Evolutionary conservation across 2,113 vertebrate genomes (phyloP).

Genomic region (Mesembrinibis cayennensis): DNA sequence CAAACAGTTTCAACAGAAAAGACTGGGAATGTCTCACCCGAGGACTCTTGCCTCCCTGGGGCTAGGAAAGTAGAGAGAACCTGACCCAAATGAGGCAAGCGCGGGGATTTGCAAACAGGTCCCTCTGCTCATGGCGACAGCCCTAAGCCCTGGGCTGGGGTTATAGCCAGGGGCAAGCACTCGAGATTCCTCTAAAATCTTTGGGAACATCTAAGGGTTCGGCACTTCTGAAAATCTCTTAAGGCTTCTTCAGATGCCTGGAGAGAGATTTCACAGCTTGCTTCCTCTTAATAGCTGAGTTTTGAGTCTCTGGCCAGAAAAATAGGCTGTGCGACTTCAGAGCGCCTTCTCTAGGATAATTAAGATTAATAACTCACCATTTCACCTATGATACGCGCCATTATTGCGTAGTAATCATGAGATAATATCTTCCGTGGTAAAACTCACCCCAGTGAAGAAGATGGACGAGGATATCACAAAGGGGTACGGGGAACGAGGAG

Average conservation of each 20-base stretch:
- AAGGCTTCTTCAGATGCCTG: slow-evolving; percentile 43
- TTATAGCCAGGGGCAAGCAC: slow-evolving; percentile 44
- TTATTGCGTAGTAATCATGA: rapidly evolving
- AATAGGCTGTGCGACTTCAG: background rate
- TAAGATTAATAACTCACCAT: background rate
- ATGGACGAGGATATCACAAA: background rate
- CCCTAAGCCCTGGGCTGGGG: slow-evolving; percentile 34
- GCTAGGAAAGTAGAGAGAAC: slow-evolving; percentile 58
- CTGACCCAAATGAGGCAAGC: slow-evolving; percentile 41
- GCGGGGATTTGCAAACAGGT: slow-evolving; percentile 32
- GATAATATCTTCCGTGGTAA: background rate
- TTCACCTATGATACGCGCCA: background rate
- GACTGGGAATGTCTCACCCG: slow-evolving; percentile 14
- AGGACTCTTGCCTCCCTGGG: background rate
- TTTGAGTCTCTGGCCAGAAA: background rate
- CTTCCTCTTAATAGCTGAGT: background rate
- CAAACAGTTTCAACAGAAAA: slow-evolving; percentile 25
- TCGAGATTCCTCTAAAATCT: slow-evolving; percentile 55
- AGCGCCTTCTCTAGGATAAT: background rate
- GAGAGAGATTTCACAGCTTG: slow-evolving; percentile 43
- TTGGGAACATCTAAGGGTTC: slow-evolving; percentile 52
- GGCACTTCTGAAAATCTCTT: slow-evolving; percentile 49
- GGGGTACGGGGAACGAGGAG: rapidly evolving
- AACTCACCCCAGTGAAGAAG: background rate
- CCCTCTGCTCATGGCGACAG: slow-evolving; percentile 32